Evolutionary conservation across 2,113 vertebrate species (phyloP).

Genomic region (Mastomys natalensis): DNA sequence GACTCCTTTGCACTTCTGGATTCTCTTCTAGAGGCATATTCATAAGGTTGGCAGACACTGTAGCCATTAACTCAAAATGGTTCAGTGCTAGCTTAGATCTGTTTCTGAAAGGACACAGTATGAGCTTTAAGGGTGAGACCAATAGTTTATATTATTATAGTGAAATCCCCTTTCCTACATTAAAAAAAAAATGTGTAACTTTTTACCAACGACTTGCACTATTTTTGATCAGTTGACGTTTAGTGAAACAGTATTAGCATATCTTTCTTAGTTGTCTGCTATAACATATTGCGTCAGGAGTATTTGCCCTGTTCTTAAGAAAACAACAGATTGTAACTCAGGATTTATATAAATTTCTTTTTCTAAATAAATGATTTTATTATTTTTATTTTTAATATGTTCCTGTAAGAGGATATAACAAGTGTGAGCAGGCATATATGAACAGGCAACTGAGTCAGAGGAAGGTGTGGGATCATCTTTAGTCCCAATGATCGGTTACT

Average conservation of each 20-base stretch:
- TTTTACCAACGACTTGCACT: neutral
- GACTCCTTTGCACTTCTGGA: neutral
- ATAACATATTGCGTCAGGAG: neutral
- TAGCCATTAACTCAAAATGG: neutral
- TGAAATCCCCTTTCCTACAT: constrained; percentile 11
- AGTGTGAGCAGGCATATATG: neutral
- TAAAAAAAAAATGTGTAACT: neutral
- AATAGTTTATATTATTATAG: neutral
- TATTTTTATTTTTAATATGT: neutral
- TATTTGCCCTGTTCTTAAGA: neutral
- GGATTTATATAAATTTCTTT: neutral
- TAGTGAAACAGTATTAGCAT: neutral
- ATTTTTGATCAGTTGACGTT: constrained; percentile 38
- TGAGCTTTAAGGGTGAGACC: neutral
- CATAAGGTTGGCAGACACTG: neutral
- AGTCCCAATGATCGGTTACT: neutral
- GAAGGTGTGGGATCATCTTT: neutral
- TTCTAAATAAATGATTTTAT: neutral
- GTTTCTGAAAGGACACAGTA: neutral
- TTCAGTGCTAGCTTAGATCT: neutral
- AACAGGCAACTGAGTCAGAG: neutral
- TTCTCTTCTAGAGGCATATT: neutral
- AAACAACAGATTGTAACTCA: neutral
- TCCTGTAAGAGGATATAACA: neutral
- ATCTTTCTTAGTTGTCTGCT: neutral